phyloP scores from a whole-genome alignment of 2,888 invertebrate species.

The Ischnura elegans region DNA sequence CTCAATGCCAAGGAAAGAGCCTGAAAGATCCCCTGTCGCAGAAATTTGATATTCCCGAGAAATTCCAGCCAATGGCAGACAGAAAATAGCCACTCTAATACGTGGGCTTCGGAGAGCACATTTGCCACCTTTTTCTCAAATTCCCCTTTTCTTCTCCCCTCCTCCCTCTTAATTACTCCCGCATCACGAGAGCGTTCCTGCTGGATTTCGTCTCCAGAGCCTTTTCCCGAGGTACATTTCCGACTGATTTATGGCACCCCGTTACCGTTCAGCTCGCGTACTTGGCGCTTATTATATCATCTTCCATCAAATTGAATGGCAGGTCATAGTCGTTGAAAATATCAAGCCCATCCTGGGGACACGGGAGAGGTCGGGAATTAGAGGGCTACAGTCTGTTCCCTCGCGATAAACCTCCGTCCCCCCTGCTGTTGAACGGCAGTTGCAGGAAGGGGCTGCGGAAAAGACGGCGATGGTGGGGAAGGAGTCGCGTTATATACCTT shows the following conservation, averaged over 20 bases:
- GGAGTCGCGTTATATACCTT: neutral
- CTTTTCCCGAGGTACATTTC: neutral
- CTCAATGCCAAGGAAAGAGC: no score
- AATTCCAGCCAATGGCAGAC: neutral
- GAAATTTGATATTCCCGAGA: no score
- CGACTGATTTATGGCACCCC: slow-evolving; percentile 5
- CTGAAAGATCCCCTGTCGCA: no score
- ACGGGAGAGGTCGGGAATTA: neutral
- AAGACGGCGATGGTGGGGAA: neutral
- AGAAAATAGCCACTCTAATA: neutral
- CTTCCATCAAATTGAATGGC: slow-evolving; percentile 33
- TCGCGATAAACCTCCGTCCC: slow-evolving; percentile 9
- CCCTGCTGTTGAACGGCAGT: neutral
- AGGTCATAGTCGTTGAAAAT: slow-evolving; percentile 29
- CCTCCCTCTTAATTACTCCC: neutral
- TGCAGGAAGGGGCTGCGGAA: neutral
- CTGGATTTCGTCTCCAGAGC: neutral
- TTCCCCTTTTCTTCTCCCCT: neutral
- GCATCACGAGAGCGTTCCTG: neutral
- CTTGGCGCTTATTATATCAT: slow-evolving; percentile 43
- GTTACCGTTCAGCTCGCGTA: neutral
- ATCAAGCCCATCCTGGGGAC: slow-evolving; percentile 16
- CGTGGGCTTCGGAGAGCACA: neutral
- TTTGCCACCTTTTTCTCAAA: slow-evolving; percentile 2
- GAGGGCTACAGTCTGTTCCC: slow-evolving; percentile 15